Percentiles rank a stretch among this genome's conserved stretches.
phyloP scores from a whole-genome alignment of 2,888 invertebrate genomes.

The Carcina quercana region DNA sequence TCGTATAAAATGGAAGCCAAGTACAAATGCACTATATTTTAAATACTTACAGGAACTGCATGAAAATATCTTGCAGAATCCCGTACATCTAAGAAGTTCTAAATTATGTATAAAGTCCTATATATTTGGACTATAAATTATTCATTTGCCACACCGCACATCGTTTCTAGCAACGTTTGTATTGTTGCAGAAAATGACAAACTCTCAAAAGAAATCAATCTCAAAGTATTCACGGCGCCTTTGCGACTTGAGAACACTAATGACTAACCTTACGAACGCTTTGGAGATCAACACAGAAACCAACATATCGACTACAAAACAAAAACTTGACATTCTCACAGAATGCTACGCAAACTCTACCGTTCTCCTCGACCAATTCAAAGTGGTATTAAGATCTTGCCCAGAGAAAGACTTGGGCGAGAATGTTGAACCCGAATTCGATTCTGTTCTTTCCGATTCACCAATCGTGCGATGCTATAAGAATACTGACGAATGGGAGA shows the following conservation, averaged over 20 bases:
- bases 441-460: conserved; percentile 46
- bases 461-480: conserved; percentile 50
- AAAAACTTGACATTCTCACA: conserved; percentile 51
- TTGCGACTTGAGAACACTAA: conserved; percentile 69
- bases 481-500: conserved; percentile 54
- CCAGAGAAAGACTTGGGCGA: conserved; percentile 38
- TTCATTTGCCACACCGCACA: too few species aligned
- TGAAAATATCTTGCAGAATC: too few species aligned
- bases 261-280: conserved; percentile 49
- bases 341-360: conserved; percentile 65
- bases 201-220: conserved; percentile 78
- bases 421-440: conserved; percentile 47
- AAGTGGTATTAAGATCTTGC: conserved; percentile 75
- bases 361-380: conserved; percentile 79
- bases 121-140: too few species aligned
- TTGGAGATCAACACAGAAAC: conserved; percentile 39
- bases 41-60: too few species aligned
- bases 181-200: conserved; percentile 74
- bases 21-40: too few species aligned
- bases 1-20: too few species aligned
- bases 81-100: too few species aligned
- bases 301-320: conserved; percentile 43
- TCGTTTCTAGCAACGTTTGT: too few species aligned
- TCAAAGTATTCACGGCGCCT: conserved; percentile 73
- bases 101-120: too few species aligned